phyloP scores from a whole-genome alignment of 2,888 invertebrate species.

The Ochlodes sylvanus region DNA sequence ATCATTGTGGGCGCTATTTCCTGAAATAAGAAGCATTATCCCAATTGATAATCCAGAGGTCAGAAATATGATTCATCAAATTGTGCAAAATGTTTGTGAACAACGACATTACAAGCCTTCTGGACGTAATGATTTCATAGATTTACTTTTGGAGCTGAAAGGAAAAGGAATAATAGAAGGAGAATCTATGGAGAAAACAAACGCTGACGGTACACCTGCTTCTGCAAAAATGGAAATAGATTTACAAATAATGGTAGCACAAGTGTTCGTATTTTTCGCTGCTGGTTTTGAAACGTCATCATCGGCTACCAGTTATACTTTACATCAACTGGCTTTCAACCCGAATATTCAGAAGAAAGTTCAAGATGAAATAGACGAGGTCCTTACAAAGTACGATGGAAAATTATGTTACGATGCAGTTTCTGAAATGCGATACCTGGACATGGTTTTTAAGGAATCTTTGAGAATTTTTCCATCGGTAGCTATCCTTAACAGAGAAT shows the following conservation, averaged over 20 bases:
- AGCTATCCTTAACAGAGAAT: slow-evolving; percentile 59
- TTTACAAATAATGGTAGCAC: slow-evolving; percentile 56
- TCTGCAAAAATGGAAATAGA: slow-evolving; percentile 59
- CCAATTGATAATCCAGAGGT: slow-evolving; percentile 44
- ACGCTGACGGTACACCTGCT: slow-evolving; percentile 56
- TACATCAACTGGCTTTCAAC: slow-evolving; percentile 69
- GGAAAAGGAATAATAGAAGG: slow-evolving; percentile 59
- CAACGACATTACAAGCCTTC: slow-evolving; percentile 62
- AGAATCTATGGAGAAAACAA: slow-evolving; percentile 60
- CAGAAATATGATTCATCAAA: slow-evolving; percentile 47
- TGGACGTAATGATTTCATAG: slow-evolving; percentile 57
- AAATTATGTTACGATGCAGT: slow-evolving; percentile 66
- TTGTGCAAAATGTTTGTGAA: slow-evolving; percentile 55
- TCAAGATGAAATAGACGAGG: slow-evolving; percentile 65
- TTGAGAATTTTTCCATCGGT: slow-evolving; percentile 63
- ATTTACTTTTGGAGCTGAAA: slow-evolving; percentile 55
- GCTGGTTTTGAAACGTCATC: slow-evolving; percentile 81
- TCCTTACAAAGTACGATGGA: slow-evolving; percentile 58
- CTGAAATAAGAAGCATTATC: slow-evolving; percentile 50
- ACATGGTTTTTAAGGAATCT: slow-evolving; percentile 62
- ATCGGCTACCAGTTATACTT: slow-evolving; percentile 65
- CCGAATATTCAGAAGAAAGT: slow-evolving; percentile 65
- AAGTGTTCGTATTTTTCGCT: slow-evolving; percentile 67
- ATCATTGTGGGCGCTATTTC: slow-evolving; percentile 56
- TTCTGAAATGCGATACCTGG: slow-evolving; percentile 58